Base-by-base conservation (phyloP, 2,888 invertebrate species). In the Nesidiocoris tenuis region DNA sequence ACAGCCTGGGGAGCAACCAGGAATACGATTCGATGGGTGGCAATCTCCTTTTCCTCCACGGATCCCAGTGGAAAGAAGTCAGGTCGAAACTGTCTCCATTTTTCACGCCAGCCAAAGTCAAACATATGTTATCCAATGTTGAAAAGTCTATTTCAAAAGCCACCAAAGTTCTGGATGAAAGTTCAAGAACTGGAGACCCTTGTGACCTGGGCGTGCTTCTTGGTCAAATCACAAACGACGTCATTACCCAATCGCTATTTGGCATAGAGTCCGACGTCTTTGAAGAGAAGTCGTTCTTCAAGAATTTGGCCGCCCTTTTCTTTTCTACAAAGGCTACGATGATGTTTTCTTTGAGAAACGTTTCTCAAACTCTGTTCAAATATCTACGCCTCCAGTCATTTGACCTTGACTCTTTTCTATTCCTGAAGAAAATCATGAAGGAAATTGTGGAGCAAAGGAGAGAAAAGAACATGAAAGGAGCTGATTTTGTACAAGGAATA, bases 181-280 rank as follows among this genome's bases (percentile, higher is more conserved):
- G 23, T 16, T 22, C 39, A n/a, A 24, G 61, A 16, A 23, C 59
- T 12, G 61, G 61, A 7, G 59, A 71, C 16, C 71, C 61, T n/a
- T 71, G 71, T 19, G 17, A 67, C 23, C 21, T 54, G 54, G 22
- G 18, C n/a, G 22, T 19, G 1, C 21, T 67, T 5, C 54, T 67
- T 0, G 19, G 23, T 3, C 71, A 61, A 61, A 71, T 71, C 1
- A 54, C 59, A 2, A 71, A 59, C 22, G 71, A 71, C 39, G 21
- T 71, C 18, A 71, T 71, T 21, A 61, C 61, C 3, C 61, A 59
- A 61, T 56, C 71, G 3, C 54, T 71, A 5, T 71, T 71, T 23
- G 61, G 71, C 25, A 39, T 71, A 1, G 71, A 71, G 39, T 71
- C 71, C n/a, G 71, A 71, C 61, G 61, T 39, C 7, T 71, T 57